Conservation (phyloP, 1,140 invertebrate species). For the Drosophila ambigua region DNA sequence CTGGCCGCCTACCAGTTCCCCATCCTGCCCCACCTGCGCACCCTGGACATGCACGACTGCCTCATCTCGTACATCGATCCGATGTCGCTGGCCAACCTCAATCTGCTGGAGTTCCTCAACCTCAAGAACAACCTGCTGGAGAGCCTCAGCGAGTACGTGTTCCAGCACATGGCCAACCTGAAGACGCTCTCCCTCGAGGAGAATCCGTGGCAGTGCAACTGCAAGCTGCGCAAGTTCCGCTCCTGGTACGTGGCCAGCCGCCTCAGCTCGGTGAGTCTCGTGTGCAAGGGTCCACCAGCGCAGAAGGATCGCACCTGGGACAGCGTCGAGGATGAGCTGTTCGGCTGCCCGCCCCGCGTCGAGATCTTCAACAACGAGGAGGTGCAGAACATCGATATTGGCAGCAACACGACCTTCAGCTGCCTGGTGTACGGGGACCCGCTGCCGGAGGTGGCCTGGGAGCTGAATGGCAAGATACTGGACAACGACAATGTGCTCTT, state of each 20-base stretch:
- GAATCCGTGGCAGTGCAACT: constrained; percentile 96
- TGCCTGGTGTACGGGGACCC: constrained; percentile 93
- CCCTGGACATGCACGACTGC: constrained; percentile 91
- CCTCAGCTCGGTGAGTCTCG: constrained; percentile 87
- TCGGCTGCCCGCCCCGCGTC: constrained; percentile 90
- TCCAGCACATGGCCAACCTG: constrained; percentile 87
- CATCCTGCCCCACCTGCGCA: constrained; percentile 88
- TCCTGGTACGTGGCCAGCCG: constrained; percentile 90
- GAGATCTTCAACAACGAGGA: constrained; percentile 85
- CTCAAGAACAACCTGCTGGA: constrained; percentile 89
- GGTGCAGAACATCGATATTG: constrained; percentile 88
- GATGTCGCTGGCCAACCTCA: constrained; percentile 88
- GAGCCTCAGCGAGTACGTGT: constrained; percentile 87
- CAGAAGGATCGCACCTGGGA: constrained; percentile 88
- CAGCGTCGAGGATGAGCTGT: constrained; percentile 87
- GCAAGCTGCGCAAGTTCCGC: constrained; percentile 91
- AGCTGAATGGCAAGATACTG: constrained; percentile 89
- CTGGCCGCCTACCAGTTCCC: constrained; percentile 89
- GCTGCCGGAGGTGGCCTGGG: constrained; percentile 92
- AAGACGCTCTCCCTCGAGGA: constrained; percentile 92
- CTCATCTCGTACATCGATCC: constrained; percentile 89
- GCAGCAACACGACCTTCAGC: constrained; percentile 90
- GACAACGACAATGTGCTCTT: constrained; percentile 84
- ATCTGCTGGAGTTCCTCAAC: constrained; percentile 88
- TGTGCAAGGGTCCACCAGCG: constrained; percentile 86